Conservation (phyloP, 2,888 invertebrate species). For the Andrena praecox region DNA sequence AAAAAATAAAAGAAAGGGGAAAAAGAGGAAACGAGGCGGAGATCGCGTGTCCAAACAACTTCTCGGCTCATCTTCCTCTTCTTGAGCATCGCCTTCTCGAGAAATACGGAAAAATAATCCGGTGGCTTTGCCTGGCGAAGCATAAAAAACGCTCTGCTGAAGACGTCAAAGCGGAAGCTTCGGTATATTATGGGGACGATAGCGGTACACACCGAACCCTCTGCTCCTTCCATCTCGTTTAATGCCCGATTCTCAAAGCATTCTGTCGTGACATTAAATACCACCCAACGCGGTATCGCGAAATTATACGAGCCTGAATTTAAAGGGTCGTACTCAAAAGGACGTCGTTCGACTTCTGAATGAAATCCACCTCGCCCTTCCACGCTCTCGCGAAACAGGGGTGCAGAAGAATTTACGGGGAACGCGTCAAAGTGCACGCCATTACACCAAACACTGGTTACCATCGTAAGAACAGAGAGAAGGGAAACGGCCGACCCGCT, state of each 20-base stretch:
- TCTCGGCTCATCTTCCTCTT: conserved; percentile 58
- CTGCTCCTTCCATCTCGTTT: background rate
- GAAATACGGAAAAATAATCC: conserved; percentile 62
- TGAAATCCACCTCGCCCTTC: background rate
- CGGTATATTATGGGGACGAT: conserved; percentile 39
- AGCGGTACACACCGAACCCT: background rate
- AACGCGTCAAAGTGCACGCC: background rate
- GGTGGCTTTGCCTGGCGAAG: conserved; percentile 56
- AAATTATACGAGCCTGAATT: background rate
- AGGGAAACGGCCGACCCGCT: too few relatives aligned
- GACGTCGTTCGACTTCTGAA: background rate
- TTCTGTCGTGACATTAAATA: conserved; percentile 24
- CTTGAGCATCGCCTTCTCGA: conserved; percentile 19
- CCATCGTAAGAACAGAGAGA: background rate
- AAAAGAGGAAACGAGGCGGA: background rate
- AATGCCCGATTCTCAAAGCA: background rate
- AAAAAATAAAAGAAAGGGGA: background rate
- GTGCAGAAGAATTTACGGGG: background rate
- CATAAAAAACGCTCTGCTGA: conserved; percentile 49
- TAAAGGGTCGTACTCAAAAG: background rate
- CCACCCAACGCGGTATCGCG: background rate
- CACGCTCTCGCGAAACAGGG: background rate
- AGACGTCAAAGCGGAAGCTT: conserved; percentile 42
- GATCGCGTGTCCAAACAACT: conserved; percentile 56
- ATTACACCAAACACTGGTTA: background rate